Evolutionary conservation across 2,888 invertebrate genomes (phyloP), one percentile per base, ranked within the genome.

Genomic region (Clivina fossor): DNA sequence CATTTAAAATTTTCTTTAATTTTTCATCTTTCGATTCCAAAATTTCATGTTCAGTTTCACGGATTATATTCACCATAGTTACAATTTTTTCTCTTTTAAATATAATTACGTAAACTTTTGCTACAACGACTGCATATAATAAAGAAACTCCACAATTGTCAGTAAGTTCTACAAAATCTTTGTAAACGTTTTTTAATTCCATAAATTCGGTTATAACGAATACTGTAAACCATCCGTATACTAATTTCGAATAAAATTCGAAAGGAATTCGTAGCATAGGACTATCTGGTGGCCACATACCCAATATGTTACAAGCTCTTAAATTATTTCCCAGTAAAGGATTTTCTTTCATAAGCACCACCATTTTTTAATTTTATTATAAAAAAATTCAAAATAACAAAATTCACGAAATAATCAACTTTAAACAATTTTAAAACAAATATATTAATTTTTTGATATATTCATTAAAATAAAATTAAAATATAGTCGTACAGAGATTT

Each of bases 161-260:
- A n/a, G 53, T 57, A 1, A 57, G 18, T 43, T 57, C 48, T 41
- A 47, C 26, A 19, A 57, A 38, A 44, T 57, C 41, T 2, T 41
- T 33, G 28, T 53, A 54, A n/a, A 57, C 30, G 18, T 37, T 43
- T 8, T 41, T 24, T n/a, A 57, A 40, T 54, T 57, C 53, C 13
- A 57, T 48, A 20, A 53, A 53, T 37, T 57, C 47, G 2, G 46
- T 54, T 30, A 47, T 44, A 30, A 54, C 49, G 18, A 57, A 57
- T 4, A 15, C 30, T 1, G 19, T 8, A 32, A 48, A 54, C 48
- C 53, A 43, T 37, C 53, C 30, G 22, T 40, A 57, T 8, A 53
- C 28, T 5, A 38, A 35, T 41, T 41, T 35, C 15, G 48, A 48
- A 18, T 37, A 53, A 16, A 53, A 15, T 9, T 8, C 11, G 30